Conservation (phyloP, 2,113 vertebrate species). For the Promerops cafer region DNA sequence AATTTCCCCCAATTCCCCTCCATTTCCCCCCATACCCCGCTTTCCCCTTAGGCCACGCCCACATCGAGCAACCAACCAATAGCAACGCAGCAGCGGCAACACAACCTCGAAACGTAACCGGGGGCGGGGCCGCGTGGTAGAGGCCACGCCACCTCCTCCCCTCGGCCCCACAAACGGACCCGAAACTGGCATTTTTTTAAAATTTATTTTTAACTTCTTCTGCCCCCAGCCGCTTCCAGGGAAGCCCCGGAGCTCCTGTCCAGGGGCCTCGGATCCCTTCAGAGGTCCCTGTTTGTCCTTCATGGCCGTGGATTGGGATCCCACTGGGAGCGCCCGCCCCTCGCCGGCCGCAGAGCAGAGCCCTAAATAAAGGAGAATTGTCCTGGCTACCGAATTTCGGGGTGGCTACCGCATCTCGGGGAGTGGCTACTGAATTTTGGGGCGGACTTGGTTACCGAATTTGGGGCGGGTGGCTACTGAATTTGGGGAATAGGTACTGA, state of each 20-base stretch:
- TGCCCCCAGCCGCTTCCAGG: not conserved
- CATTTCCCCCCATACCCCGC: no score
- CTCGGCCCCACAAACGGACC: not conserved
- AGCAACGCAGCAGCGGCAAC: not conserved
- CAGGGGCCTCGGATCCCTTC: not conserved
- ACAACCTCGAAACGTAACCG: fast-evolving
- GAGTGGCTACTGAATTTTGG: not conserved
- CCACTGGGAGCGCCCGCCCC: not conserved
- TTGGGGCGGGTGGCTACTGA: no score
- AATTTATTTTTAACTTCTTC: not conserved
- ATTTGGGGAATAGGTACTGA: not conserved
- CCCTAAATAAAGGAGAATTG: not conserved
- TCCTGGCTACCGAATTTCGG: not conserved
- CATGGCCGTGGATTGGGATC: not conserved
- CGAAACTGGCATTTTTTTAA: not conserved
- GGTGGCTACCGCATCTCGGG: not conserved
- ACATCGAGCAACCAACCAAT: not conserved
- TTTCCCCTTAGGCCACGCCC: no score
- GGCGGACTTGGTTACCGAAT: not conserved
- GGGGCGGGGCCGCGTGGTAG: not conserved
- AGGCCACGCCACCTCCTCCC: fast-evolving
- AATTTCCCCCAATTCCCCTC: not conserved
- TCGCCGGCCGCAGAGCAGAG: not conserved
- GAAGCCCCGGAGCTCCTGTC: not conserved
- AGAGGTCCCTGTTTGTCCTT: not conserved